Evolutionary conservation across 2,888 invertebrate species (phyloP).

Genomic region (Linnaemya vulpina): DNA sequence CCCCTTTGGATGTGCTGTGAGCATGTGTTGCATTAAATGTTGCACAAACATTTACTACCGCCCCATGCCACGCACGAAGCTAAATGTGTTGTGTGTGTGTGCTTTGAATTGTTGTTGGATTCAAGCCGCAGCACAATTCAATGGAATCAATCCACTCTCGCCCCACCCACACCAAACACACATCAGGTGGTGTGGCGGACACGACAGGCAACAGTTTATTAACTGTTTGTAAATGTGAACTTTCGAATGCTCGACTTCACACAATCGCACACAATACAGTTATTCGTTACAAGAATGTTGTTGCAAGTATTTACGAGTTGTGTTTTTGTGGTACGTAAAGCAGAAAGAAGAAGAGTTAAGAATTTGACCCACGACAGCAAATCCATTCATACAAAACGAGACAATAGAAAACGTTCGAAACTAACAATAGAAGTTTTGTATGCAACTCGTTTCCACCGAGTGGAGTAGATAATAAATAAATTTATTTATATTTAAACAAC

Average conservation of each 20-base stretch:
- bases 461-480: constrained; percentile 35
- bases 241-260: constrained; percentile 60
- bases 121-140: constrained; percentile 9
- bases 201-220: constrained; percentile 36
- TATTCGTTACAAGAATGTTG: constrained; percentile 19
- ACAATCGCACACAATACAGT: constrained; percentile 36
- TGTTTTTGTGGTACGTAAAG: neutral
- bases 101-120: constrained; percentile 43
- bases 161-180: neutral
- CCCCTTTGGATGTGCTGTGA: neutral
- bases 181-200: constrained; percentile 5
- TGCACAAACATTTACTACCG: constrained; percentile 44
- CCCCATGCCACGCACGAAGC: neutral
- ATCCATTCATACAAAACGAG: constrained; percentile 19
- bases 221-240: constrained; percentile 49
- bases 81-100: neutral
- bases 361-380: constrained; percentile 66
- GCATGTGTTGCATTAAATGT: constrained; percentile 39
- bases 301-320: constrained; percentile 3
- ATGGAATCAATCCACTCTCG: neutral
- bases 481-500: constrained; percentile 19
- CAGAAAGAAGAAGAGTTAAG: constrained; percentile 34
- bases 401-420: constrained; percentile 26
- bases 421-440: constrained; percentile 17
- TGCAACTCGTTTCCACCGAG: neutral